Evolutionary conservation across 2,797 vertebrate genomes (phyloP), one percentile per base, ranked within the genome.

Genomic region (Meriones psammophilus): DNA sequence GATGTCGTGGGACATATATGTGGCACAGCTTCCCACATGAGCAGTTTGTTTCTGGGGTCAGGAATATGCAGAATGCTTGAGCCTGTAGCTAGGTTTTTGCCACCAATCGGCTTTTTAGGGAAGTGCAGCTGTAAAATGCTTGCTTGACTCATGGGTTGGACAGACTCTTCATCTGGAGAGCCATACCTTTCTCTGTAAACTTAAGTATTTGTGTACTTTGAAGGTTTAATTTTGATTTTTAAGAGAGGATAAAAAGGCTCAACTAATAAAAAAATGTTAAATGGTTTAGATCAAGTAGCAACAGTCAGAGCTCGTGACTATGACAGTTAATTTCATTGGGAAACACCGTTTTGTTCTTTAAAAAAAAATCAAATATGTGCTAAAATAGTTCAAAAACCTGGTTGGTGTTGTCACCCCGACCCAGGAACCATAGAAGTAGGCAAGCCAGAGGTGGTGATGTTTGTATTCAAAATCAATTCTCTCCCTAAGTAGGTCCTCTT

Each of bases 151-250:
- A 78, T 74, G 88, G 92, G 30, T 86, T 96, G 91, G 85, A 90
- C 2, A 3, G 62, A 77, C 14, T 94, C 83, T 56, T 56, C 88
- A 88, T 94, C 83, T 95, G 89, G 84, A 92, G 68, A 79, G 73
- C 69, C 80, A 33, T 91, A 80, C 74, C 92, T 95, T 95, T 94
- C 88, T 93, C 91, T 94, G 77, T 50, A 94, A 94, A 94, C 91
- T 96, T 92, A 91, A 94, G 84, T 95, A 93, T 92, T 94, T 89
- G 91, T 78, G 15, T 96, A 74, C 60, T 88, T 95, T 81, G 42
- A 96, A 84, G 77, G 50, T 94, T 91, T 84, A 73, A 54, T 84
- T 96, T 96, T 97, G 68, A 92, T 96, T 96, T 85, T n/a, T 33
- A 64, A 88, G 92, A 95, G 22, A 94, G 28, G n/a, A 28, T 84